phyloP scores from a whole-genome alignment of 2,888 invertebrate genomes.

The Dascillus cervinus region DNA sequence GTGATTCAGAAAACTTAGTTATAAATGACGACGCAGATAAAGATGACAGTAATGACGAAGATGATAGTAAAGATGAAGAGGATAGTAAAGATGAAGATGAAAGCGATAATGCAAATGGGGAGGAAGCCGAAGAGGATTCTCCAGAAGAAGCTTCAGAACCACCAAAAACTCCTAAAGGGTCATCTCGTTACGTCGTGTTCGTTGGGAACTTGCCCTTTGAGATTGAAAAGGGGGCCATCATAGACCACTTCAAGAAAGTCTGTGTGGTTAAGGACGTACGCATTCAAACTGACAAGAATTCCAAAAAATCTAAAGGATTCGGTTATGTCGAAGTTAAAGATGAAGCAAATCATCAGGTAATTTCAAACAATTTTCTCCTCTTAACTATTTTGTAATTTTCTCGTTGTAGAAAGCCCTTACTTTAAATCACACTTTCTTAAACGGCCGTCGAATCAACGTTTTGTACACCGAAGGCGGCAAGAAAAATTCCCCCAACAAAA shows the following conservation, averaged over 20 bases:
- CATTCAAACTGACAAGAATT: slow-evolving; percentile 34
- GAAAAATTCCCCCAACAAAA: slow-evolving; percentile 31
- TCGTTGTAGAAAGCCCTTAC: slow-evolving; percentile 42
- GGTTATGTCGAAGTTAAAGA: slow-evolving; percentile 42
- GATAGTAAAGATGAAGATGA: slow-evolving; percentile 9
- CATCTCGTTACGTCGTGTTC: slow-evolving; percentile 38
- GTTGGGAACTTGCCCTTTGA: slow-evolving; percentile 43
- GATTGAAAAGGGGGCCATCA: slow-evolving; percentile 35
- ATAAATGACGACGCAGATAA: slow-evolving; percentile 14
- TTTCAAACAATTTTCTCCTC: slow-evolving; percentile 2
- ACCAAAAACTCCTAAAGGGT: slow-evolving; percentile 7
- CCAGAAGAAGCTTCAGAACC: background rate
- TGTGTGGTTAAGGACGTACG: slow-evolving; percentile 36
- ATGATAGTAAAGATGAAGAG: slow-evolving; percentile 8
- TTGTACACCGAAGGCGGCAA: slow-evolving; percentile 38
- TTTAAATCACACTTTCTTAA: slow-evolving; percentile 38
- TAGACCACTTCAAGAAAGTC: slow-evolving; percentile 42
- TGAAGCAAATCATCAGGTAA: slow-evolving; percentile 41
- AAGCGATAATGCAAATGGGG: slow-evolving; percentile 16
- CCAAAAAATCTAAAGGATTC: slow-evolving; percentile 39
- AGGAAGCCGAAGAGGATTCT: too few species aligned
- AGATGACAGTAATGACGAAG: slow-evolving; percentile 7
- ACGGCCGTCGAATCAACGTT: slow-evolving; percentile 41
- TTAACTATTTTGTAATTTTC: slow-evolving; percentile 8
- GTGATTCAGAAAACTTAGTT: too few species aligned